These are phyloP conservation scores for Micronycteris hirsuta DNA, from an alignment of 2,113 vertebrate genomes.

Conservation along the genomic window DNA sequence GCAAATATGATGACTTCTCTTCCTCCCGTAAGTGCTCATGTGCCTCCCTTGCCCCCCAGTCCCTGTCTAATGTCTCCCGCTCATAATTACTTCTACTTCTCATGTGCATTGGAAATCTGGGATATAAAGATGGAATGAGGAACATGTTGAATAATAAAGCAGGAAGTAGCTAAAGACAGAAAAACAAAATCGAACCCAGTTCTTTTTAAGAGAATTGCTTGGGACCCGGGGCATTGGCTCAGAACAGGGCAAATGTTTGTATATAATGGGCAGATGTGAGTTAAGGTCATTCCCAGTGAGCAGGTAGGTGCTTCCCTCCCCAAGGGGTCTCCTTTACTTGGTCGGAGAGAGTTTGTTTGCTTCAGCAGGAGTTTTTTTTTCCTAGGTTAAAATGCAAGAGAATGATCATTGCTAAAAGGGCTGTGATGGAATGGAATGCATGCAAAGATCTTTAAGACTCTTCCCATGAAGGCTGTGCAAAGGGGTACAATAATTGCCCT, in stretches of 20 bases:
- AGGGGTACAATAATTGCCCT: not conserved
- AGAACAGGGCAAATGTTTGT: not conserved
- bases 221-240: not conserved
- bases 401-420: not conserved
- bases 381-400: not conserved
- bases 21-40: not conserved
- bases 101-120: not conserved
- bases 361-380: not conserved
- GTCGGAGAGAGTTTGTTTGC: not conserved
- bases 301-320: not conserved
- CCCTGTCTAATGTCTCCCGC: not conserved
- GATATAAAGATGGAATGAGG: not conserved
- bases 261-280: not conserved
- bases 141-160: not conserved
- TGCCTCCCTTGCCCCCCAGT: not conserved
- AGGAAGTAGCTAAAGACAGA: not conserved
- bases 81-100: not conserved
- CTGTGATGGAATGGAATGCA: not conserved
- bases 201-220: not conserved
- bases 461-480: not conserved
- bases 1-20: too few species aligned
- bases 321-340: not conserved
- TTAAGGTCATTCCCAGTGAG: not conserved
- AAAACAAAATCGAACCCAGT: not conserved
- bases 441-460: not conserved